Evolutionary conservation across 2,797 vertebrate species (phyloP).

Genomic region (Urophycis tenuis): DNA sequence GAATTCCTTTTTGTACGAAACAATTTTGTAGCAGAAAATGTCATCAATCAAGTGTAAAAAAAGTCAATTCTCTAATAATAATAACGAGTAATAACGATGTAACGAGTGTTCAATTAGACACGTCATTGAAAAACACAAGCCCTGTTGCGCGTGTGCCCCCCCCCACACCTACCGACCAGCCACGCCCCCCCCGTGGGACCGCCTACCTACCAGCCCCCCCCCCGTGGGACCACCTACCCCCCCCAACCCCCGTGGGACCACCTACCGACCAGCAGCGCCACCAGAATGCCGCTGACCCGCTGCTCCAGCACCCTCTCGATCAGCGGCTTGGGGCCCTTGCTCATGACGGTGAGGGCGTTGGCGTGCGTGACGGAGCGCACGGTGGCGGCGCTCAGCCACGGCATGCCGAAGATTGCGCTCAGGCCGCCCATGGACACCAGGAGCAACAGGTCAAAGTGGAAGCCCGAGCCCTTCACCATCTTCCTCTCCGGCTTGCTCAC

Average conservation of each 20-base stretch:
- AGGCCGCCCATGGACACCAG: conserved; percentile 92
- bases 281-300: conserved; percentile 84
- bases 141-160: no score
- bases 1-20: no score
- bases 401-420: conserved; percentile 84
- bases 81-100: no score
- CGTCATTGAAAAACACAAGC: no score
- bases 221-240: no score
- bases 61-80: no score
- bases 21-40: no score
- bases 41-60: no score
- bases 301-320: conserved; percentile 91
- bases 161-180: no score
- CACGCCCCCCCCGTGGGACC: no score
- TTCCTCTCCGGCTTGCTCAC: conserved; percentile 94
- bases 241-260: conserved; percentile 1
- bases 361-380: conserved; percentile 91
- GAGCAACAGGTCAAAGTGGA: conserved; percentile 90
- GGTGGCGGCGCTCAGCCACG: conserved; percentile 94
- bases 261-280: conserved; percentile 89
- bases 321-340: conserved; percentile 73
- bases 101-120: no score
- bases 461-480: conserved; percentile 91
- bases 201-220: no score
- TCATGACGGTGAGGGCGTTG: conserved; percentile 91